Evolutionary conservation across 2,113 vertebrate species (phyloP), one percentile per base, ranked within the genome.

Genomic region (Colossoma macropomum): DNA sequence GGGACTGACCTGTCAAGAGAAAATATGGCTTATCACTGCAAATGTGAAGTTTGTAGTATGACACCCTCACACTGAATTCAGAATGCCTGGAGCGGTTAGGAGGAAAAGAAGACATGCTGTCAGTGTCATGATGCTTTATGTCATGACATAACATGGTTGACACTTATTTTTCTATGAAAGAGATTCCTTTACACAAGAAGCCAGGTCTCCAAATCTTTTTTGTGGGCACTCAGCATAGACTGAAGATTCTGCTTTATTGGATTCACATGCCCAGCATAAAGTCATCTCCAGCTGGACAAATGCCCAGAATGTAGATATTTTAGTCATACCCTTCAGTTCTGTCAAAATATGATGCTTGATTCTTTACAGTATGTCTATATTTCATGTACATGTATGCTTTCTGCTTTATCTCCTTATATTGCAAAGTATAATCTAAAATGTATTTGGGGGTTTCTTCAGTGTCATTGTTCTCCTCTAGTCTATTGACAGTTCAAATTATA

Each of bases 41-140:
- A 81, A 72, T 65, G 30, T 77, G 30, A 63, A 45, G 48, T 72
- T 65, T 81, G 30, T 71, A 17, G 54, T 62, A 71, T 48, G 68
- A 81, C 59, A 28, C 45, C n/a, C 65, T 76, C 30, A 52, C 65
- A 68, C 70, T 38, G 60, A 73, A 23, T 72, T 85, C 8, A 11
- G 30, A 65, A 62, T 77, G 56, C 79, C 78, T 77, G 78, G 23
- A 69, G 38, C 56, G 2, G 56, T 52, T 23, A 21, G 21, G 59
- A 68, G 38, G 62, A 30, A 34, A 28, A 72, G n/a, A 63, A 77
- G 45, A 52, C 65, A 38, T 54, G 23, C 25, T 71, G 28, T 62
- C 32, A 50, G 11, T 70, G 25, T 21, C 66, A 72, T 28, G 65
- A 54, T 54, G 28, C 45, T 77, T 66, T 68, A 56, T 25, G 11